phyloP scores from a whole-genome alignment of 92 coral and sea anemone genomes.

The Zoanthus solanderi region DNA sequence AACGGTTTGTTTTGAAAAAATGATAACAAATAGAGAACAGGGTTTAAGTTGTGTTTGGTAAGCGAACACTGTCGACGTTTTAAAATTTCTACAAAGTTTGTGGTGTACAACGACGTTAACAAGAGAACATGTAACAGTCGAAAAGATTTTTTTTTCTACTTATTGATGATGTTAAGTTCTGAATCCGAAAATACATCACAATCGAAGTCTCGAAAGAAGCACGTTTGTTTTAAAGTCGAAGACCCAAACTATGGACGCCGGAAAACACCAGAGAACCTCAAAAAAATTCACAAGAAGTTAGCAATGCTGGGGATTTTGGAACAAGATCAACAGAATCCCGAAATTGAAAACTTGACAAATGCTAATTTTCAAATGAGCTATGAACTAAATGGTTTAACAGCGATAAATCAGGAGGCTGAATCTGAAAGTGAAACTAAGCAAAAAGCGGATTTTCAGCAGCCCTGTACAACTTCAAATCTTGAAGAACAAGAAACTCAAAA shows the following conservation, averaged over 20 bases:
- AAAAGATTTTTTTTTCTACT: background rate
- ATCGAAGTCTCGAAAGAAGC: conserved; percentile 52
- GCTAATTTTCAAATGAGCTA: background rate
- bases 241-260: conserved; percentile 83
- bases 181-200: background rate
- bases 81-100: background rate
- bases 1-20: background rate
- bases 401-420: background rate
- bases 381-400: background rate
- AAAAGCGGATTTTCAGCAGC: background rate
- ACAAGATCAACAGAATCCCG: background rate
- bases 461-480: conserved; percentile 34
- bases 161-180: background rate
- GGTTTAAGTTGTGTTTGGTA: background rate
- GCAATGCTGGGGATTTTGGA: background rate
- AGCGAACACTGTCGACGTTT: background rate
- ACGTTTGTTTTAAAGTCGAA: conserved; percentile 73
- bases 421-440: background rate
- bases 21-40: background rate
- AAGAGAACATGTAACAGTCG: background rate
- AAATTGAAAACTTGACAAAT: background rate
- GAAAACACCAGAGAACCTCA: conserved; percentile 69
- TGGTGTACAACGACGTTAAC: background rate
- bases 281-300: conserved; percentile 75
- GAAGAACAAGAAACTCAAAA: conserved; percentile 13